A percentile compares a stretch with the other conserved stretches of the same genome.
These are phyloP conservation scores for Calameuta pallipes DNA, from an alignment of 2,888 invertebrate species.

Conservation along the genomic window DNA sequence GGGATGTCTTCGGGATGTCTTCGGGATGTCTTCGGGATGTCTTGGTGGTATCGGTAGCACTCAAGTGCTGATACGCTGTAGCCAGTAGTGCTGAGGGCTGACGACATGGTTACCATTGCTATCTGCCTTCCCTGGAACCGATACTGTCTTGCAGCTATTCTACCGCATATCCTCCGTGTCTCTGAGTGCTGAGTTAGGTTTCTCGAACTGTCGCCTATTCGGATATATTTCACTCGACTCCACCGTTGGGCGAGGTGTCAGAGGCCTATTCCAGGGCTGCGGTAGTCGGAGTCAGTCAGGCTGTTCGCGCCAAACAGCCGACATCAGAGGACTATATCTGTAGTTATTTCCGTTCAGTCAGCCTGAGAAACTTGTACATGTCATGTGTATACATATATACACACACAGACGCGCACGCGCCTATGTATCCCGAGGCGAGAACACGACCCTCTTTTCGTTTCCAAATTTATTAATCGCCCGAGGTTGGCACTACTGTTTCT, in stretches of 20 bases:
- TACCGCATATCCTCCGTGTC: background rate
- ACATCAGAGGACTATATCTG: background rate
- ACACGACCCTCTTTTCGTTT: background rate
- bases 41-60: background rate
- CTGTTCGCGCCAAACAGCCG: background rate
- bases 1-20: background rate
- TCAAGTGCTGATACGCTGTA: too few relatives aligned
- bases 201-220: background rate
- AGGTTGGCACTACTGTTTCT: background rate
- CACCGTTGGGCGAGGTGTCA: background rate
- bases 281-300: too few relatives aligned
- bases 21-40: background rate
- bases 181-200: background rate
- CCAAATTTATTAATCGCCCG: background rate
- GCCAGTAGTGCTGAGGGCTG: too few relatives aligned
- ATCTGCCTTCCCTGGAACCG: background rate
- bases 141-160: background rate
- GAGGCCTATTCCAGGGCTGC: background rate
- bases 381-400: too few relatives aligned
- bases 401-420: too few relatives aligned
- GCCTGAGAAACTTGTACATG: background rate
- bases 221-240: background rate
- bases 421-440: too few relatives aligned
- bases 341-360: background rate
- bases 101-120: background rate